Evolutionary conservation across 2,113 vertebrate genomes (phyloP), one percentile per base, ranked within the genome.

Genomic region (Pholis gunnellus): DNA sequence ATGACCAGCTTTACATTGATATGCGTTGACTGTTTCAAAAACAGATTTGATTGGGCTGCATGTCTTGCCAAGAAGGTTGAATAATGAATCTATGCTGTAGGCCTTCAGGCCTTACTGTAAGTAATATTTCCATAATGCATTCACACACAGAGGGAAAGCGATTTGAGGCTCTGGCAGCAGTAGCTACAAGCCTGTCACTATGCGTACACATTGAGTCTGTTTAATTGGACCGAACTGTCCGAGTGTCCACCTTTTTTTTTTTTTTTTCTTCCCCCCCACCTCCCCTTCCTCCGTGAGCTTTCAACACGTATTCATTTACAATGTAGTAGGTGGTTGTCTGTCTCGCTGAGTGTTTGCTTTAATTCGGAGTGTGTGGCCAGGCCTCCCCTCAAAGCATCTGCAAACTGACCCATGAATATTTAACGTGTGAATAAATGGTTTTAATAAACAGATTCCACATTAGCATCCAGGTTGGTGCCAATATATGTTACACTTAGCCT

Each of bases 271-370:
- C 48, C 44, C 15, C 14, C 15, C 72, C 67, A n/a, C 34, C 61
- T 5, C 2, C 48, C 72, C 38, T 60, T 74, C 76, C 69, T 69
- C 63, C 14, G 34, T 61, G 65, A 78, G 72, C 75, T 81, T 84
- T 88, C 87, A 85, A 46, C 81, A 85, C 40, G 8, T 69, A 87
- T 89, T 87, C 81, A 90, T 89, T 85, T 85, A 60, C 77, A 84
- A 67, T 84, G 52, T 48, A 59, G 57, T 82, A 46, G 78, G 81
- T 74, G 75, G 70, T 74, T 74, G 67, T 83, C 61, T 75, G 69
- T 75, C 79, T 75, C 14, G 0, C 38, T 59, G 67, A 75, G 78
- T 54, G 69, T 77, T 63, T 78, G 82, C 71, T 86, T 56, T 75
- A 46, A 77, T 81, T 75, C 72, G 57, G 59, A 74, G 50, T 10